These are phyloP conservation scores for Platorchestia sp. DNA, from an alignment of 1,140 invertebrate species.

Conservation along the genomic window DNA sequence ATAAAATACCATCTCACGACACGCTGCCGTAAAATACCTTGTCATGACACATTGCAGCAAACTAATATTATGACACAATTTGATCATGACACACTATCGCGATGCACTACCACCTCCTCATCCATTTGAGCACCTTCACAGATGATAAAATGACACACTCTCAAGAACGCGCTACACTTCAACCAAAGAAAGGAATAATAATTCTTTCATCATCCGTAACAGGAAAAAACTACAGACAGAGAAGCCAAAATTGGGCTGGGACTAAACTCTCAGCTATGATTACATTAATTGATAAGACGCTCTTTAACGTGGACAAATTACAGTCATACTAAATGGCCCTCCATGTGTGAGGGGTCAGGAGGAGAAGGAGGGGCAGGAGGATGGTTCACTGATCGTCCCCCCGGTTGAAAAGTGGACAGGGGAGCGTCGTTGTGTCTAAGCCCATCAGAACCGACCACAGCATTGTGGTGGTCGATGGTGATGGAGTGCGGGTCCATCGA, in stretches of 20 bases:
- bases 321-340: slow-evolving; percentile 48
- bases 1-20: not conserved
- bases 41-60: not conserved
- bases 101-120: not conserved
- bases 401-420: slow-evolving; percentile 66
- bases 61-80: not conserved
- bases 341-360: slow-evolving; percentile 44
- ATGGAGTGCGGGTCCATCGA: slow-evolving; percentile 67
- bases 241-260: not conserved
- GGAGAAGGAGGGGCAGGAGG: slow-evolving; percentile 44
- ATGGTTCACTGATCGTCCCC: slow-evolving; percentile 26
- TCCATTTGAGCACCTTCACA: not conserved
- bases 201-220: not conserved
- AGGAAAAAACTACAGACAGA: not conserved
- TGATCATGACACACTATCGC: not conserved
- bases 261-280: not conserved
- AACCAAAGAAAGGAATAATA: not conserved
- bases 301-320: slow-evolving; percentile 38
- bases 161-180: not conserved
- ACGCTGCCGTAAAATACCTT: not conserved
- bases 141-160: not conserved
- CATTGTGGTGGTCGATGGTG: slow-evolving; percentile 66
- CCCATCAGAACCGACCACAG: slow-evolving; percentile 62
- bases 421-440: slow-evolving; percentile 64
- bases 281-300: slow-evolving; percentile 4